Evolutionary conservation across 2,113 vertebrate species (phyloP), one percentile per base, ranked within the genome.

Genomic region (Ciconia boyciana): DNA sequence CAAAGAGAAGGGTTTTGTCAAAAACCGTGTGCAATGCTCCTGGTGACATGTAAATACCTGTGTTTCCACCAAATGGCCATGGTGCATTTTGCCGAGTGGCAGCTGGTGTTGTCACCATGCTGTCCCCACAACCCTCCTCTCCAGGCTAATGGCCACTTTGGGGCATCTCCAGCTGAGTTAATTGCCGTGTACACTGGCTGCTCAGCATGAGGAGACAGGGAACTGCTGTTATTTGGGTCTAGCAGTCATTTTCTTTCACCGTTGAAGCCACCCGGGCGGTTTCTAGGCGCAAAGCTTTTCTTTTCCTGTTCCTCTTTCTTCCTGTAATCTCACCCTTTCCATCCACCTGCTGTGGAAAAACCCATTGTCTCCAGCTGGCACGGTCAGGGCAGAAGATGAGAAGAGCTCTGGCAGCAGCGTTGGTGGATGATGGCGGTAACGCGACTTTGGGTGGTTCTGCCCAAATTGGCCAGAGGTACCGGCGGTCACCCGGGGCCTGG

Each of bases 161-260:
- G 39, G 52, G n/a, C 29, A 8, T 26, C 57, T 44, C 49, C 49
- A 51, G 72, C 81, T 13, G 72, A 22, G 65, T 43, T 55, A 90
- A 62, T 31, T 31, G 34, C 41, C 0, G 0, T 4, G 16, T 22
- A 7, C 1, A 0, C 36, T 20, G 51, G 29, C 36, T 71, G 74
- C 43, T 51, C 43, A 57, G 43, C 65, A 15, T 0, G 1, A 31
- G 17, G 14, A 48, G 41, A 7, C 7, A 8, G 64, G 64, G 20
- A 36, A 3, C 11, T 0, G 6, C 49, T 57, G 49, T 10, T 43
- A 13, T 49, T 64, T 49, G 57, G 21, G 11, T 71, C 57, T 32
- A 28, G 49, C 49, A 78, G 49, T 13, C 12, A 16, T 44, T 78
- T 71, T 28, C 49, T 43, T 55, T 57, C 31, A 8, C 15, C 3